Base-by-base conservation (phyloP, 2,113 vertebrate genomes). In the Sapajus apella region DNA sequence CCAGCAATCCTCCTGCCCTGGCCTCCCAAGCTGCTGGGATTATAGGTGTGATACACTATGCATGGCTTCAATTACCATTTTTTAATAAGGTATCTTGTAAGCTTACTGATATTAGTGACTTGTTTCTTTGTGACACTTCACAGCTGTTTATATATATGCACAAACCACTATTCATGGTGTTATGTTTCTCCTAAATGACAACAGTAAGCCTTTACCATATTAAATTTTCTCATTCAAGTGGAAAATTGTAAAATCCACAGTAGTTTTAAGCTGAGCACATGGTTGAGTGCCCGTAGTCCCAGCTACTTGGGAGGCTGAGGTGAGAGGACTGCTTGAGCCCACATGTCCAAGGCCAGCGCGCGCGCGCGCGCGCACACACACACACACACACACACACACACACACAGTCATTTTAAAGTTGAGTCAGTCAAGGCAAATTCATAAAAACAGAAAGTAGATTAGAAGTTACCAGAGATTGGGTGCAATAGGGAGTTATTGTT, bases 191-290 rank as follows among this genome's bases (percentile, higher is more conserved):
- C 40, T 86, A 87, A 70, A 66, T 43, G 50, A 79, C 16, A 86
- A 82, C 9, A 56, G 52, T 47, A 87, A 50, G 86, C 5, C 81
- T 95, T 68, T 81, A 96, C 3, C 3, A 68, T 93, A 94, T 92
- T 70, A 90, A 79, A 88, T 87, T 21, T 89, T 72, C 75, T 91
- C 56, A 92, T 32, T 23, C 6, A 94, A 82, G 14, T 47, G 9
- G 8, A 72, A 92, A 96, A 91, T 55, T 75, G 55, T n/a, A 82
- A 90, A 97, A 97, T 77, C 55, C 64, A 96, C 12, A 97, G 82
- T 68, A 23, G 64, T 68, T 76, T 79, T 79, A 79, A 52, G 47
- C 43, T 32, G 43, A 16, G 43, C 45, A 43, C 27, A 20, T 8
- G 14, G 14, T 47, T 47, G 7, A 43, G 27, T 47, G 27, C 27